A percentile compares a stretch with the other conserved stretches of the same genome.
Conservation (phyloP, 1,140 invertebrate genomes). For the Calycopis cecrops region DNA sequence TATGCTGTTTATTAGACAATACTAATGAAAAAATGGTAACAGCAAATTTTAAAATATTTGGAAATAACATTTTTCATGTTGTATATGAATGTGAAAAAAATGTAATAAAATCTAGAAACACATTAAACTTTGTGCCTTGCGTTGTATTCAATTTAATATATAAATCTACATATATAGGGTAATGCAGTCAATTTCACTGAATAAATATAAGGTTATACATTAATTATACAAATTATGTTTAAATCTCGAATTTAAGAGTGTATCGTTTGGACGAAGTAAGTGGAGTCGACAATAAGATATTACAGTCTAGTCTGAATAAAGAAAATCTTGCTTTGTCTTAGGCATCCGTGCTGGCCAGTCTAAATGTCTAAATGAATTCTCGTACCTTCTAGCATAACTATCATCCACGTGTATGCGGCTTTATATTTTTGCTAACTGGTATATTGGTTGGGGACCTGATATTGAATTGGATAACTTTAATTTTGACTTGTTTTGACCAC, state of each 20-base stretch:
- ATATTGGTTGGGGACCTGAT: slow-evolving; percentile 7
- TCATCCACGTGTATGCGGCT: slow-evolving; percentile 1
- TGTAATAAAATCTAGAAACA: slow-evolving; percentile 7
- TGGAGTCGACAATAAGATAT: slow-evolving; percentile 62
- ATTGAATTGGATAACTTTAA: background rate
- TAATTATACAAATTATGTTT: slow-evolving; percentile 51
- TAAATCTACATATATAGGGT: slow-evolving; percentile 53
- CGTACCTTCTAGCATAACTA: background rate
- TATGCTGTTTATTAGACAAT: too few species aligned
- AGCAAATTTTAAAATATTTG: background rate
- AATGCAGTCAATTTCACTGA: slow-evolving; percentile 68
- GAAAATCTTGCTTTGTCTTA: slow-evolving; percentile 54
- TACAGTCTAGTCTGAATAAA: slow-evolving; percentile 59
- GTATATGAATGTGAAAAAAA: background rate
- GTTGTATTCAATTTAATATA: slow-evolving; percentile 54
- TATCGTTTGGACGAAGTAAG: slow-evolving; percentile 54
- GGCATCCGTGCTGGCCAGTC: slow-evolving; percentile 25
- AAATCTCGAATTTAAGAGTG: slow-evolving; percentile 65
- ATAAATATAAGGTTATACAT: slow-evolving; percentile 49
- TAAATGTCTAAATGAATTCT: slow-evolving; percentile 15
- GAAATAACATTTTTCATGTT: slow-evolving; percentile 13
- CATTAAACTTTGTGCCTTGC: slow-evolving; percentile 61
- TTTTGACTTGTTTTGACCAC: background rate
- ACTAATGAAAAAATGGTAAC: too few species aligned
- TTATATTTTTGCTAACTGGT: slow-evolving; percentile 5